Base-by-base conservation (phyloP, 2,797 vertebrate species). In the Eremophila alpestris region DNA sequence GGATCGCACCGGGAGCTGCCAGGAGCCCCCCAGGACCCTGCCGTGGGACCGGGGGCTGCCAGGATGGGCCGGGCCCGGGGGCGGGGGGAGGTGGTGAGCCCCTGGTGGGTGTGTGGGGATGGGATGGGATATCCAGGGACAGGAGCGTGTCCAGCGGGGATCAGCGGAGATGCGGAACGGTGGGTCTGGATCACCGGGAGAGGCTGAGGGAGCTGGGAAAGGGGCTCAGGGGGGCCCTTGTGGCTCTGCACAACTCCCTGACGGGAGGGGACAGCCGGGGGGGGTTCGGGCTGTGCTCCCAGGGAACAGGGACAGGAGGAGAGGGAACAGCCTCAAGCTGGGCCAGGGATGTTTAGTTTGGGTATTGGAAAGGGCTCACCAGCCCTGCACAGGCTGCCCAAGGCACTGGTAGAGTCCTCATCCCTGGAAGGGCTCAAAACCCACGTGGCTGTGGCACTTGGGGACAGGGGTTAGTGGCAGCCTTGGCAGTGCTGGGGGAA, bases 281-380 rank as follows among this genome's bases (percentile, higher is more conserved):
- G 16, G 24, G 7, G 10, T 38, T 40, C 13, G 3, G 64, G 74
- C 11, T 70, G 3, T 62, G 74, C 34, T 46, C 3, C 4, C 41
- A n/a, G 55, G 41, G 29, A 20, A 30, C 59, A 26, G 40, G 14
- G 14, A 26, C 36, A 32, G 74, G 34, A 30, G 2, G 2, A 34
- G 48, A 10, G 34, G 40, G 5, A 55, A 18, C 2, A 2, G 49
- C 17, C 30, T 15, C 48, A 34, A 0, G 17, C 0, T 30, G 38
- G 3, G 30, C 17, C 41, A 7, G 0, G 4, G 36, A 7, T 30
- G 10, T 41, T 63, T 26, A 5, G 4, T 40, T 63, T 22, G 49
- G 43, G 11, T 49, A 4, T 11, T 43, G 18, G 45, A 2, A 63
- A 21, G 16, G 9, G 10, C 22, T 16, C 0, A 13, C 18, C 36